These are phyloP conservation scores for Mnemiopsis leidyi DNA, from an alignment of 37 sponge, comb jelly and placozoan species.

Conservation along the genomic window DNA sequence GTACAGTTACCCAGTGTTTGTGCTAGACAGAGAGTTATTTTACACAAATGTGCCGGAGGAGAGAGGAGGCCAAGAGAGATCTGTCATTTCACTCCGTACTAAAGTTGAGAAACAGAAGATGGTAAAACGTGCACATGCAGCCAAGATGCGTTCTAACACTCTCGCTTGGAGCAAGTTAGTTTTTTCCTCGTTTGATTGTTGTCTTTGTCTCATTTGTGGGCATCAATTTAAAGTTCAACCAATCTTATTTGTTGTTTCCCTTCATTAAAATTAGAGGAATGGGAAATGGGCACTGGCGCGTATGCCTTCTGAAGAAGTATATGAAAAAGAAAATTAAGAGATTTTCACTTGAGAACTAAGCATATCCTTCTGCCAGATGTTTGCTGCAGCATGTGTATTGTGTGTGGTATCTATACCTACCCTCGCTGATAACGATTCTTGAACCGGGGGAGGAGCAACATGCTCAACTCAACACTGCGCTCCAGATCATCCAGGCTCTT, in stretches of 20 bases:
- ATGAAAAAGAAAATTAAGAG: not conserved
- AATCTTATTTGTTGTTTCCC: too few species aligned
- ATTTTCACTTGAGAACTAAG: too few species aligned
- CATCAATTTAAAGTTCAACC: too few species aligned
- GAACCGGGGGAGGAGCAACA: slow-evolving; percentile 42
- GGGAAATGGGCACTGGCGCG: too few species aligned
- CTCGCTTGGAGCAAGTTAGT: slow-evolving; percentile 10
- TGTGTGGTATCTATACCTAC: slow-evolving; percentile 62
- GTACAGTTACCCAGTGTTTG: slow-evolving; percentile 59
- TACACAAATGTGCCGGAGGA: slow-evolving; percentile 40
- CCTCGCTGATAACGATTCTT: slow-evolving; percentile 38
- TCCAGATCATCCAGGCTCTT: slow-evolving; percentile 47
- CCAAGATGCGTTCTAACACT: slow-evolving; percentile 35
- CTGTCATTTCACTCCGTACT: slow-evolving; percentile 35
- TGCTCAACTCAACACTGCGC: slow-evolving; percentile 9
- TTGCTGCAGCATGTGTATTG: slow-evolving; percentile 47
- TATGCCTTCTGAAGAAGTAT: too few species aligned
- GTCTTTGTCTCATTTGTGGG: too few species aligned
- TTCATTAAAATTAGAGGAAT: too few species aligned
- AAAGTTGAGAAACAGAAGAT: slow-evolving; percentile 65
- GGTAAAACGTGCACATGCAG: slow-evolving; percentile 12
- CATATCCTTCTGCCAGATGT: slow-evolving; percentile 12
- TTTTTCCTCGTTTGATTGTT: too few species aligned
- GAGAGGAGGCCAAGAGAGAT: not conserved
- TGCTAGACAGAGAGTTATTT: slow-evolving; percentile 30